Evolutionary conservation across 2,797 vertebrate species (phyloP).

Genomic region (Gorsachius magnificus): DNA sequence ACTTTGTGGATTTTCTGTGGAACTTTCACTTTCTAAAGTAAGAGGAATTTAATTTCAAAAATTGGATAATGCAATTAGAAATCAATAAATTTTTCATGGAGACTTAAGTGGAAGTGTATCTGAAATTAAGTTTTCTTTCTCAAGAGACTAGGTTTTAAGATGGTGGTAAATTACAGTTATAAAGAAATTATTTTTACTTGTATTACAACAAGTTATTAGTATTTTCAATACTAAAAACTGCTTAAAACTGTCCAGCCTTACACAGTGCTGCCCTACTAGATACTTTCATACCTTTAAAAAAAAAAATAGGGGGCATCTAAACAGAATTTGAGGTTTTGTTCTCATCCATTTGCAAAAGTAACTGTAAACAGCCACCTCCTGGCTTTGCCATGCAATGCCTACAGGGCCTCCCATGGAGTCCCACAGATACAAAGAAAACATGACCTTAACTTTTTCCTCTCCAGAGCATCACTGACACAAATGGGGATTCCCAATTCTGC

Average conservation of each 20-base stretch:
- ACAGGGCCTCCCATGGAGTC: not conserved
- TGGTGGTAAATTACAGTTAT: not conserved
- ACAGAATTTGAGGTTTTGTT: not conserved
- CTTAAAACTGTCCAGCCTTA: not conserved
- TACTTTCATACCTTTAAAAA: not conserved
- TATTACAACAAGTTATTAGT: not conserved
- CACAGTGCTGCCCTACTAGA: not conserved
- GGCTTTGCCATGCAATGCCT: not conserved
- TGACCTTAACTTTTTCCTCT: not conserved
- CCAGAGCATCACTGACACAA: not conserved
- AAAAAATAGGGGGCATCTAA: not conserved
- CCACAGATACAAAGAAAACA: not conserved
- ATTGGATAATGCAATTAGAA: not conserved
- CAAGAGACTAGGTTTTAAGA: not conserved
- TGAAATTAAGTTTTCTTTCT: not conserved
- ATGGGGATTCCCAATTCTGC: not conserved
- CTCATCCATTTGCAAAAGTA: not conserved
- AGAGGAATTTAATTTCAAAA: not conserved
- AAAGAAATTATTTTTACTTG: not conserved
- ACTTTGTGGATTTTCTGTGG: not conserved
- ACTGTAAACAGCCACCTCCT: not conserved
- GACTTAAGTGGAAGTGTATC: not conserved
- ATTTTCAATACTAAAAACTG: not conserved
- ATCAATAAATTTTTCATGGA: not conserved
- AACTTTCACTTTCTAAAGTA: not conserved